Evolutionary conservation across 2,888 invertebrate genomes (phyloP), one percentile per base, ranked within the genome.

Genomic region (Saturnia pavonia): DNA sequence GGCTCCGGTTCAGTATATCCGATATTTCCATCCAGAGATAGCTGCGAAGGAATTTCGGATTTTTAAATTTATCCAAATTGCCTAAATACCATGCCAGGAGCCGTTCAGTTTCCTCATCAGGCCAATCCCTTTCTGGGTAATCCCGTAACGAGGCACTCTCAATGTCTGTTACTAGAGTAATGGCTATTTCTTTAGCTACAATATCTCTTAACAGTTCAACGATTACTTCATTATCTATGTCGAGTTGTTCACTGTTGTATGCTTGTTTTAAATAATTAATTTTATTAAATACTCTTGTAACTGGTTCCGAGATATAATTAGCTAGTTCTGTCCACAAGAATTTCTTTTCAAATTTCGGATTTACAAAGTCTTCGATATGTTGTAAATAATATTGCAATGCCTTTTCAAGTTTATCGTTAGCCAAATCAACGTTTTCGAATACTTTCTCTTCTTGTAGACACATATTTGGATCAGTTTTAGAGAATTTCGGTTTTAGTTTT

Each of bases 11-110:
- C 8, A 92, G 74, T 66, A 89, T 83, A 22, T 82, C 78, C 0
- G 91, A 86, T 0, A 87, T 88, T 63, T 93, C 92, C 79, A 88
- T 84, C 93, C 93, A 94, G 0, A 94, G 76, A 27, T 91, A 92
- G 12, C 88, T 91, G 0, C 90, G 77, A 0, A 90, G 87, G 51
- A 85, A 91, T 75, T 91, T 92, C 0, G 93, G 91, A 69, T 92
- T 92, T 72, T 92, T 94, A 72, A 94, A 94, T 73, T 91, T 91
- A 1, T 92, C 92, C 75, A 92, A 82, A 79, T 92, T 91, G 0
- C 86, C 85, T 70, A 92, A 75, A 77, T 92, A 94, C 92, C 92
- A 93, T 9, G 84, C 84, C 12, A 93, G 67, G 0, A 94, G 80
- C 27, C 85, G 81, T 71, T 91, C 90, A 0, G 79, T 85, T 75